These are phyloP conservation scores for Lycia hirtaria DNA, from an alignment of 2,888 invertebrate genomes.

Conservation along the genomic window DNA sequence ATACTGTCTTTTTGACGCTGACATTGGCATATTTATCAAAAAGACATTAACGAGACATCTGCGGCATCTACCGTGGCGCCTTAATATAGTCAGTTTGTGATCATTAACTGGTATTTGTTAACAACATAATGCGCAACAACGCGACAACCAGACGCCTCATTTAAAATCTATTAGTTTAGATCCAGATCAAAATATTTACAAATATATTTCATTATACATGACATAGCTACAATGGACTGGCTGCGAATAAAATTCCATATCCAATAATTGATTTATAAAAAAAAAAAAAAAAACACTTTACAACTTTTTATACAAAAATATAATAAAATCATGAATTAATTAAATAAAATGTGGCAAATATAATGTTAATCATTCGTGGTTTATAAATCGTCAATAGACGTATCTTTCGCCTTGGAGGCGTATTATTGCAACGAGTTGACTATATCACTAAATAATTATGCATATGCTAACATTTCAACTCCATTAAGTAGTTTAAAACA, in stretches of 20 bases:
- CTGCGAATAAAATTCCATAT: constrained; percentile 53
- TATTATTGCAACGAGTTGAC: constrained; percentile 80
- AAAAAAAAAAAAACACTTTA: constrained; percentile 56
- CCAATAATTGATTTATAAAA: constrained; percentile 62
- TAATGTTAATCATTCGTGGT: constrained; percentile 56
- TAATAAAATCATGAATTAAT: constrained; percentile 68
- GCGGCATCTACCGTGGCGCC: no score
- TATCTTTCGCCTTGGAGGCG: constrained; percentile 68
- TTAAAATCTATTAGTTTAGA: constrained; percentile 58
- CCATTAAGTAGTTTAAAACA: constrained; percentile 45
- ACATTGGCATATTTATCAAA: no score
- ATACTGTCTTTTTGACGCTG: no score
- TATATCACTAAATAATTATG: constrained; percentile 75
- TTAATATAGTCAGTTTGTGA: constrained; percentile 5
- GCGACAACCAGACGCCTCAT: constrained; percentile 52
- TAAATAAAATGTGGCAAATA: constrained; percentile 64
- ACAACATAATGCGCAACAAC: constrained; percentile 63
- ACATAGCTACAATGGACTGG: constrained; percentile 47
- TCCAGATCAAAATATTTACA: constrained; percentile 78
- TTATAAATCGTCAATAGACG: constrained; percentile 39
- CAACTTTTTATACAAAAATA: constrained; percentile 64
- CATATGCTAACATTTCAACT: constrained; percentile 49
- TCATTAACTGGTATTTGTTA: constrained; percentile 34
- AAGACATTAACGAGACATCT: no score
- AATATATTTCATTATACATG: constrained; percentile 52